Percentiles rank a stretch among this genome's conserved stretches.
These are phyloP conservation scores for Malurus splendens DNA, from an alignment of 2,797 vertebrate genomes.

Conservation along the genomic window DNA sequence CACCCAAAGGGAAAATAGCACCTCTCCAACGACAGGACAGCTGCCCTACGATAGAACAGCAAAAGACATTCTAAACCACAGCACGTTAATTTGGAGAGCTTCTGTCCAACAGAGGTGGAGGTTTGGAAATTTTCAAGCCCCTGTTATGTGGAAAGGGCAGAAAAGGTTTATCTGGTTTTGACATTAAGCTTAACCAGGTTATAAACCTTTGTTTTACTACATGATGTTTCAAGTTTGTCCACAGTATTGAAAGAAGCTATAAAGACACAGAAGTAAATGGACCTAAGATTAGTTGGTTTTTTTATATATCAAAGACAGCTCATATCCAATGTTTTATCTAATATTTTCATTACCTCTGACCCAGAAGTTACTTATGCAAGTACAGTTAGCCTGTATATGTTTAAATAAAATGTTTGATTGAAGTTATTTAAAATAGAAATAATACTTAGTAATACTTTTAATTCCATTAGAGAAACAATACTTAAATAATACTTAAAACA, in stretches of 20 bases:
- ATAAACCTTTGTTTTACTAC: background rate
- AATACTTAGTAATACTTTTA: background rate
- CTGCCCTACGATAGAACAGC: background rate
- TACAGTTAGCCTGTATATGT: background rate
- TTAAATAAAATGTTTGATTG: background rate
- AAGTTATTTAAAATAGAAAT: background rate
- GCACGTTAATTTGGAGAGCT: background rate
- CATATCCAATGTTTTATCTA: background rate
- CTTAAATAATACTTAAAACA: background rate
- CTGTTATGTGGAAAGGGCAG: fast-evolving
- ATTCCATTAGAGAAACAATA: background rate
- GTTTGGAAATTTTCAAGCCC: background rate
- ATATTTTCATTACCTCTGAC: background rate
- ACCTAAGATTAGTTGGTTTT: background rate
- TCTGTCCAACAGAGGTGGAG: background rate
- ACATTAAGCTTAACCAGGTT: background rate
- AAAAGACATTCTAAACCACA: background rate
- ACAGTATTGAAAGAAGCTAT: background rate
- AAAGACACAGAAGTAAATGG: background rate
- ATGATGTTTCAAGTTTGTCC: background rate
- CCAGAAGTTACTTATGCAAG: background rate
- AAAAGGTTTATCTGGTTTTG: background rate
- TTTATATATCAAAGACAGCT: background rate
- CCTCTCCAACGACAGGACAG: background rate
- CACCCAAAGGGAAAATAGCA: background rate